phyloP scores from a whole-genome alignment of 2,113 vertebrate species.

The Rhea americana region DNA sequence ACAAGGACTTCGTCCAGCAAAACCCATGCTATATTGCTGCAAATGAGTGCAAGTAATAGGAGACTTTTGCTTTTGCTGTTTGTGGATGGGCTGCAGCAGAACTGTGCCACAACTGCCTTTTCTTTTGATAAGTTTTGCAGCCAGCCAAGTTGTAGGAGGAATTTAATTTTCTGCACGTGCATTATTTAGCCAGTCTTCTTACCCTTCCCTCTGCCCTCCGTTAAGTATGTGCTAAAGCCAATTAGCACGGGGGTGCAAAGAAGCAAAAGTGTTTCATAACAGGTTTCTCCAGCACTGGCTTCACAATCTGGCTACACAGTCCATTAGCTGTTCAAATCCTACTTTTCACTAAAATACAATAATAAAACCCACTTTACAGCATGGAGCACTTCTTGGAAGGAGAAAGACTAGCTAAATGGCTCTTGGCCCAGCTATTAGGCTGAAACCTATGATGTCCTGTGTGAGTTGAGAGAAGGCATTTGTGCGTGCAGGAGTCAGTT shows the following conservation, averaged over 20 bases:
- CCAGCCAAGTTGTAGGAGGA: background rate
- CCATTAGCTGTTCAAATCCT: background rate
- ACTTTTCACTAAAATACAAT: background rate
- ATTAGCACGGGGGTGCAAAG: background rate
- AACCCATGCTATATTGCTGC: background rate
- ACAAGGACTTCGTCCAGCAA: background rate
- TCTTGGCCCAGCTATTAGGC: background rate
- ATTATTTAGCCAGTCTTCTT: background rate
- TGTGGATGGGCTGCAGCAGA: background rate
- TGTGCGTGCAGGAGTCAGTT: background rate
- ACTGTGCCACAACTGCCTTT: background rate
- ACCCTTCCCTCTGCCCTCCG: background rate
- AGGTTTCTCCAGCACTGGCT: background rate
- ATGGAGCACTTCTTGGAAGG: background rate
- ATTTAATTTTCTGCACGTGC: background rate
- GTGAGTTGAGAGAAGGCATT: background rate
- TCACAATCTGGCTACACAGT: background rate
- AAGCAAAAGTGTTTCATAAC: background rate
- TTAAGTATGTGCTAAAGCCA: background rate
- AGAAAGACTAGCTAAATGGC: background rate
- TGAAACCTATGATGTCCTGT: background rate
- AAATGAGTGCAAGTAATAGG: background rate
- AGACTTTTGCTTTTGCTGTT: background rate
- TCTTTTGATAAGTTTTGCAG: background rate
- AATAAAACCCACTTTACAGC: background rate